Evolutionary conservation across 30 jellyfish, hydroid and myxozoan species (phyloP).

Genomic region (Hydractinia echinata): DNA sequence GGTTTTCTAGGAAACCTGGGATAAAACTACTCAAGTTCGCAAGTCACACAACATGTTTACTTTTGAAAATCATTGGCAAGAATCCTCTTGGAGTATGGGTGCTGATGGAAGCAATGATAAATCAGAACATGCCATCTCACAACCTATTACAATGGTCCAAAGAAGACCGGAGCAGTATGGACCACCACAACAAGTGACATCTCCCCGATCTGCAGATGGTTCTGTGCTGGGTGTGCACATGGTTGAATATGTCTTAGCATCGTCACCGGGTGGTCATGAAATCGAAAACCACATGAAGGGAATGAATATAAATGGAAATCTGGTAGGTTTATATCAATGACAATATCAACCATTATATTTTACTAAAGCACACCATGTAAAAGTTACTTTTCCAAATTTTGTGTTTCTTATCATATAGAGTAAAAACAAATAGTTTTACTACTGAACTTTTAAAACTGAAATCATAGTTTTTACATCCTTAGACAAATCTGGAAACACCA

Average conservation of each 20-base stretch:
- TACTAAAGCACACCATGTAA: too few species aligned
- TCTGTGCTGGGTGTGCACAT: conserved; percentile 71
- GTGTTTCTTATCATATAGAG: too few species aligned
- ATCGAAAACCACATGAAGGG: conserved; percentile 78
- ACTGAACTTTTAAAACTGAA: too few species aligned
- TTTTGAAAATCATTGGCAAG: conserved; percentile 94
- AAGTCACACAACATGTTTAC: conserved; percentile 43
- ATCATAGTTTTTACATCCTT: too few species aligned
- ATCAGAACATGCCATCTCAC: conserved; percentile 97
- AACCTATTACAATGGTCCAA: conserved; percentile 83
- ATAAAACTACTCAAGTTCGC: conserved; percentile 41
- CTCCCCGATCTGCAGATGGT: conserved; percentile 99
- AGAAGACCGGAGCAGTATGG: conserved; percentile 60
- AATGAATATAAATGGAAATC: conserved; percentile 52
- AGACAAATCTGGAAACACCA: too few species aligned
- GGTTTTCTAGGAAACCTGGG: conserved; percentile 69
- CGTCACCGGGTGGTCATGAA: conserved; percentile 98
- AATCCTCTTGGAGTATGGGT: conserved; percentile 76
- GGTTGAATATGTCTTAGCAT: conserved; percentile 97
- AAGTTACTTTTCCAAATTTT: too few species aligned
- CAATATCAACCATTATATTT: too few species aligned
- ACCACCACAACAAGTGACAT: conserved; percentile 61
- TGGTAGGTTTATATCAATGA: not conserved
- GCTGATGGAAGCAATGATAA: conserved; percentile 49
- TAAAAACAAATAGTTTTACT: too few species aligned